Evolutionary conservation across 2,113 vertebrate genomes (phyloP).

Genomic region (Lates calcarifer): DNA sequence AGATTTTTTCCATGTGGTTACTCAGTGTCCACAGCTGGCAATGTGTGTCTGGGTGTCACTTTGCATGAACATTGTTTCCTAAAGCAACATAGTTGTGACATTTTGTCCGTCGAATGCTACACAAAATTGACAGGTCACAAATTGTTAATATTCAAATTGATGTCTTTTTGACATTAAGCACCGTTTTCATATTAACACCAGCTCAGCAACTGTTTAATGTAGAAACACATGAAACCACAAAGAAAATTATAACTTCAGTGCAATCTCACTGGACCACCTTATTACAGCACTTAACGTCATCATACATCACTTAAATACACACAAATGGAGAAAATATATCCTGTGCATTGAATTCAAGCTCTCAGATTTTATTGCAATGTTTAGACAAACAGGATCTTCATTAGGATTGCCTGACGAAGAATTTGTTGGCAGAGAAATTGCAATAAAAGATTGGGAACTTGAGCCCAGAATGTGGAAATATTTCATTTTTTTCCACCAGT

Average conservation of each 20-base stretch:
- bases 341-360: neutral
- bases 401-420: conserved; percentile 40
- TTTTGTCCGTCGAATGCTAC: neutral
- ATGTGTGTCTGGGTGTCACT: neutral
- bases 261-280: neutral
- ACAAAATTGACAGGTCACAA: neutral
- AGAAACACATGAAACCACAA: conserved; percentile 30
- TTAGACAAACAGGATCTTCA: conserved; percentile 56
- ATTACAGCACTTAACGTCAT: conserved; percentile 16
- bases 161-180: conserved; percentile 1
- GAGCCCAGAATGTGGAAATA: conserved; percentile 36
- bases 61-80: neutral
- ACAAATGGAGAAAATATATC: conserved; percentile 30
- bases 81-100: neutral
- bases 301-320: conserved; percentile 25
- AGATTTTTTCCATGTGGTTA: neutral
- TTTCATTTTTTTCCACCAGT: conserved; percentile 10
- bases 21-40: conserved; percentile 1
- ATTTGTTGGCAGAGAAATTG: conserved; percentile 31
- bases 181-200: conserved; percentile 21
- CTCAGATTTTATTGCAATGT: conserved; percentile 28
- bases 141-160: neutral
- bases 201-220: neutral
- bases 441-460: conserved; percentile 14
- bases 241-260: conserved; percentile 8